Evolutionary conservation across 2,797 vertebrate genomes (phyloP).

Genomic region (Chelonia mydas): DNA sequence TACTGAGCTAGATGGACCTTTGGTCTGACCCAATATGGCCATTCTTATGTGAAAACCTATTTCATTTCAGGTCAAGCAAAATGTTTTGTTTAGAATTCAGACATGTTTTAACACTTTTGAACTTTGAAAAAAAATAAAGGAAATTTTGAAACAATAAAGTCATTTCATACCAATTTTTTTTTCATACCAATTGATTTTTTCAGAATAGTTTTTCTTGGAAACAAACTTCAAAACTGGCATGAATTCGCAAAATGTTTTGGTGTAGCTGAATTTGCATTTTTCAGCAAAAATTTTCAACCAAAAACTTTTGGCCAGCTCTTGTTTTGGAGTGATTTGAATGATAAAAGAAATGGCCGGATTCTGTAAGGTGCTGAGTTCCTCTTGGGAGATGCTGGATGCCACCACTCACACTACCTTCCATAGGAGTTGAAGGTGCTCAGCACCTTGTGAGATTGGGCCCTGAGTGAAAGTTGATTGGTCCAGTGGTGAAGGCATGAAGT

Average conservation of each 20-base stretch:
- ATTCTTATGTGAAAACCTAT: background rate
- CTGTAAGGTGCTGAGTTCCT: background rate
- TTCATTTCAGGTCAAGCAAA: background rate
- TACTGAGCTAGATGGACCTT: too few species aligned
- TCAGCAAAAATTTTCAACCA: background rate
- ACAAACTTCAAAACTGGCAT: background rate
- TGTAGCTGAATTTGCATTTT: background rate
- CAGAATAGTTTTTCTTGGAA: background rate
- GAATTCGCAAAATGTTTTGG: background rate
- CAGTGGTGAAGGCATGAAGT: background rate
- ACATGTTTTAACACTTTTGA: background rate
- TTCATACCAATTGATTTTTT: background rate
- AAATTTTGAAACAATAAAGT: background rate
- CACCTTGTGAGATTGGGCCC: background rate
- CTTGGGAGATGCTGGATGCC: background rate
- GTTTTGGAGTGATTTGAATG: background rate
- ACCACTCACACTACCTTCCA: background rate
- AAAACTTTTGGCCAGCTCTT: background rate
- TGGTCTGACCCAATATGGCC: too few species aligned
- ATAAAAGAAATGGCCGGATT: background rate
- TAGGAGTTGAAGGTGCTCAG: background rate
- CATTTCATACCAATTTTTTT: background rate
- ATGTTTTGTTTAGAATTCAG: background rate
- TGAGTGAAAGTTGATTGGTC: background rate
- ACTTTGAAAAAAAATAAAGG: background rate